A percentile compares a stretch with the other conserved stretches of the same genome.
Evolutionary conservation across 2,113 vertebrate species (phyloP).

Genomic region (Uria aalge): DNA sequence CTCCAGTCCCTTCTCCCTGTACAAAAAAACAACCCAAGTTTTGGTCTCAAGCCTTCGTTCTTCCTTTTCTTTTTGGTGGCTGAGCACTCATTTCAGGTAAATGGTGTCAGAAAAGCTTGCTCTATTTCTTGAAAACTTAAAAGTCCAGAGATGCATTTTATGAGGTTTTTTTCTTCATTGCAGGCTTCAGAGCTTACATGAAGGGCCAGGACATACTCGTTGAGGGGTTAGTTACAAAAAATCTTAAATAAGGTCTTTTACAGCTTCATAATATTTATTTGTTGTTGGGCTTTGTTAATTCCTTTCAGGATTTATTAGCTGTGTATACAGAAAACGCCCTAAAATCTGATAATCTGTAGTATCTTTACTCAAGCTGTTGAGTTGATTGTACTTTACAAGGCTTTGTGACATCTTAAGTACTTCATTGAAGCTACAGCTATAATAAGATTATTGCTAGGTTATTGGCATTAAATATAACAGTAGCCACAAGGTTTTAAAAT

Average conservation of each 20-base stretch:
- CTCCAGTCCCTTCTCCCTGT: neutral
- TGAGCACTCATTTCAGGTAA: neutral
- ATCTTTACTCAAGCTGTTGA: neutral
- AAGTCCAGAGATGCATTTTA: neutral
- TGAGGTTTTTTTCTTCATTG: neutral
- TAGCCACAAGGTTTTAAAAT: neutral
- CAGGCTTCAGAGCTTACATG: neutral
- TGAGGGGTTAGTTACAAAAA: neutral
- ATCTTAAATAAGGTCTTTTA: neutral
- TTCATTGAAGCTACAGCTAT: neutral
- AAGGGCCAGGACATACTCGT: neutral
- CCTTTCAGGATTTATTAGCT: slow-evolving; percentile 6
- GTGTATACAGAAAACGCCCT: neutral
- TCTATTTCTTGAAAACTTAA: neutral
- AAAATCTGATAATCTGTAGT: neutral
- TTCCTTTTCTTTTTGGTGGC: neutral
- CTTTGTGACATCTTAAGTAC: neutral
- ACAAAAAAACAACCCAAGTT: neutral
- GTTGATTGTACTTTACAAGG: neutral
- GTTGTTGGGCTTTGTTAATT: neutral
- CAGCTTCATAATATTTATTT: neutral
- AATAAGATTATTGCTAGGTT: neutral
- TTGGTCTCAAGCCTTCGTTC: neutral
- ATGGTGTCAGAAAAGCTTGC: neutral
- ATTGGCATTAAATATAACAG: neutral